These are phyloP conservation scores for Eugnorisma glareosa DNA, from an alignment of 2,888 invertebrate genomes.

Conservation along the genomic window DNA sequence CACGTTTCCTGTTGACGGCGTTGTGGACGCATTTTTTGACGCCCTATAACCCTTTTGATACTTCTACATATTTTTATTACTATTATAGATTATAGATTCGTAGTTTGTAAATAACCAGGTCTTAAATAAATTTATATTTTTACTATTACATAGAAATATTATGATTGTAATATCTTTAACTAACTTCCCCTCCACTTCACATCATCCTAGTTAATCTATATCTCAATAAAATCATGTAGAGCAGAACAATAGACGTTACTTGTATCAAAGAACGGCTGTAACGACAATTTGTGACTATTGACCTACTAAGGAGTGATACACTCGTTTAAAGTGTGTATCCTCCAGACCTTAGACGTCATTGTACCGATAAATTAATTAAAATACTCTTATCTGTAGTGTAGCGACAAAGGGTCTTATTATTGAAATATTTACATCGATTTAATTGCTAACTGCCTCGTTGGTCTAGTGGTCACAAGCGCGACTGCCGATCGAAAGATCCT, in stretches of 20 bases:
- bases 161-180: neutral
- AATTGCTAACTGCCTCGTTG: neutral
- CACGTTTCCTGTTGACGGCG: too few relatives aligned
- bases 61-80: too few relatives aligned
- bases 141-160: too few relatives aligned
- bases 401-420: slow-evolving; percentile 1
- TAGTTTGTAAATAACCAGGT: too few relatives aligned
- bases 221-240: slow-evolving; percentile 28
- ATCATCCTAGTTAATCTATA: neutral
- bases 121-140: too few relatives aligned
- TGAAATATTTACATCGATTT: slow-evolving; percentile 20
- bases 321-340: slow-evolving; percentile 69
- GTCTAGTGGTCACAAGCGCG: neutral
- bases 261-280: slow-evolving; percentile 38
- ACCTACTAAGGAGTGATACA: slow-evolving; percentile 62
- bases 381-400: slow-evolving; percentile 60
- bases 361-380: slow-evolving; percentile 79
- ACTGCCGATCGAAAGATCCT: neutral
- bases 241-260: slow-evolving; percentile 35
- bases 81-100: too few relatives aligned
- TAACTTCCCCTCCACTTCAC: slow-evolving; percentile 7
- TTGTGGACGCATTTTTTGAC: too few relatives aligned
- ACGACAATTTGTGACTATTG: slow-evolving; percentile 58
- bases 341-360: slow-evolving; percentile 68
- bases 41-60: too few relatives aligned